These are phyloP conservation scores for Erinaceus europaeus DNA, from an alignment of 2,113 vertebrate genomes.

Conservation along the genomic window DNA sequence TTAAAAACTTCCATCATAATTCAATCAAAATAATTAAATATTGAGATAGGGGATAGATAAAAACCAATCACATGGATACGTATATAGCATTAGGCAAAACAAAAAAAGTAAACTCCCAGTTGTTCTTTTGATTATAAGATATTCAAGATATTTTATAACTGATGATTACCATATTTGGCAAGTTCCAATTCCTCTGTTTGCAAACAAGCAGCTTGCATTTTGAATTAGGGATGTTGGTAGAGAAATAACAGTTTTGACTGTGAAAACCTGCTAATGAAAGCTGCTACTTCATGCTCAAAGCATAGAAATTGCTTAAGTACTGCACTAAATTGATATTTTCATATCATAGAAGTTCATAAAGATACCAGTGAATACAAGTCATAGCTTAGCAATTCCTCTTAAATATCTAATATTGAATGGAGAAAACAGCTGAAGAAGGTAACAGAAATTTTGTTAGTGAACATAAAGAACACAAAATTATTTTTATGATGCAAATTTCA, in stretches of 20 bases:
- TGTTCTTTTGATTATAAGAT: constrained; percentile 43
- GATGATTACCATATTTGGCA: constrained; percentile 68
- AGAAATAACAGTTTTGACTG: constrained; percentile 68
- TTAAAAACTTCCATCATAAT: neutral
- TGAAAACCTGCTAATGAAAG: constrained; percentile 73
- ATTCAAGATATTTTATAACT: constrained; percentile 45
- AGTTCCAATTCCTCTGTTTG: constrained; percentile 61
- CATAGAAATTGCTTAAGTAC: constrained; percentile 59
- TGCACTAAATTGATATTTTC: constrained; percentile 55
- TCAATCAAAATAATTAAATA: constrained; percentile 6
- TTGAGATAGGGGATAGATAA: neutral
- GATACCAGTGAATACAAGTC: constrained; percentile 15
- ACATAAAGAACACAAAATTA: neutral
- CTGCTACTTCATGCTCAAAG: constrained; percentile 62
- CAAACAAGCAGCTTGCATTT: constrained; percentile 72
- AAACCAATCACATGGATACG: neutral
- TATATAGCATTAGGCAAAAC: neutral
- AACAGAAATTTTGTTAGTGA: neutral
- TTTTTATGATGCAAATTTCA: neutral
- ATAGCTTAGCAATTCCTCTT: constrained; percentile 31
- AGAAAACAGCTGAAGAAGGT: neutral
- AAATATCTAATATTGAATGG: neutral
- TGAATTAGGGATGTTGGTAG: constrained; percentile 53
- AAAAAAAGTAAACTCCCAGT: constrained; percentile 29
- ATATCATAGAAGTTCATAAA: constrained; percentile 21